phyloP scores from a whole-genome alignment of 2,888 invertebrate species.

The Eristalis tenax region DNA sequence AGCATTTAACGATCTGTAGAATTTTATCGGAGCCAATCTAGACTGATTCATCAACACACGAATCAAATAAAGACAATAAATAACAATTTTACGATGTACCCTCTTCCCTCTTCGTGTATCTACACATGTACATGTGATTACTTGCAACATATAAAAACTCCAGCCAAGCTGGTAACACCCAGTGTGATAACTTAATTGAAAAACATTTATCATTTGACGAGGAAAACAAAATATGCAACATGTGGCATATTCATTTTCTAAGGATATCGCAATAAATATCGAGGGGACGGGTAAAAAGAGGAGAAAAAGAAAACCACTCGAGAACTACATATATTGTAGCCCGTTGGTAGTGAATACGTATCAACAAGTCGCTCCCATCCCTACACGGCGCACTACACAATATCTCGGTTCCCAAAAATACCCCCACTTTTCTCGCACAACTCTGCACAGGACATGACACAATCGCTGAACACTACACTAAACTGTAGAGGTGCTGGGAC shows the following conservation, averaged over 20 bases:
- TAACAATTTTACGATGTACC: neutral
- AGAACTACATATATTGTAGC: conserved; percentile 16
- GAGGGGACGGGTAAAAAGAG: conserved; percentile 5
- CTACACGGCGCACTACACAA: conserved; percentile 39
- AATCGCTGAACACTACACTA: conserved; percentile 45
- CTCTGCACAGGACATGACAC: conserved; percentile 58
- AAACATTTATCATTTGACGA: neutral
- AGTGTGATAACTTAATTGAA: neutral
- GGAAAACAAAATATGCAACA: conserved; percentile 44
- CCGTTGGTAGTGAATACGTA: conserved; percentile 30
- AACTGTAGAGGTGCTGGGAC: conserved; percentile 40
- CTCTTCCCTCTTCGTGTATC: neutral
- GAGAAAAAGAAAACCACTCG: conserved; percentile 33
- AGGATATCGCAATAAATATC: conserved; percentile 53
- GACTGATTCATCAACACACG: neutral
- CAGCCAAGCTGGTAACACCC: neutral
- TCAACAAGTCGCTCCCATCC: conserved; percentile 62
- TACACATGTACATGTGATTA: too few species aligned
- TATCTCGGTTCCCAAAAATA: conserved; percentile 45
- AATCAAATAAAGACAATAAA: neutral
- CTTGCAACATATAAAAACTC: neutral
- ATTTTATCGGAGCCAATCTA: neutral
- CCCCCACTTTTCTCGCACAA: conserved; percentile 46
- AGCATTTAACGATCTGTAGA: neutral
- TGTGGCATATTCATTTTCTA: conserved; percentile 59